phyloP scores from a whole-genome alignment of 2,888 invertebrate species.

The Loripinus fragilis region DNA sequence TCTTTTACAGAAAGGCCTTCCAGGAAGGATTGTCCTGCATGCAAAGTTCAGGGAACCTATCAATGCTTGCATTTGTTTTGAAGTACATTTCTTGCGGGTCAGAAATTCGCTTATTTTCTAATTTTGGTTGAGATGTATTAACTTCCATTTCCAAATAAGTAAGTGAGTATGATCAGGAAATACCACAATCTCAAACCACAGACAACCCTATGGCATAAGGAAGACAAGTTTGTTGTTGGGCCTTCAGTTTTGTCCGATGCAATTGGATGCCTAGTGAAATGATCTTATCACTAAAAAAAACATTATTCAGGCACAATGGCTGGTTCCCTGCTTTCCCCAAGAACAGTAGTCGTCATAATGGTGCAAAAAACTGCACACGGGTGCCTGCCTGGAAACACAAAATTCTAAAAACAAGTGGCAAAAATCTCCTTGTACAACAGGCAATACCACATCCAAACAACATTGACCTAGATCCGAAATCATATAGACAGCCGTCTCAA shows the following conservation, averaged over 20 bases:
- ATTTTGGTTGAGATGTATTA: background rate
- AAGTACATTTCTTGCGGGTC: background rate
- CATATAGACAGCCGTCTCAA: slow-evolving; percentile 23
- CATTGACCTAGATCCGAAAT: background rate
- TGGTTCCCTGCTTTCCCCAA: background rate
- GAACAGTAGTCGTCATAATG: background rate
- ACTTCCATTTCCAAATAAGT: background rate
- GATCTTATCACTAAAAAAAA: background rate
- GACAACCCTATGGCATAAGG: no score
- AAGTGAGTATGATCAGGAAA: no score
- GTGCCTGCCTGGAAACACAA: background rate
- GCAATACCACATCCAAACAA: background rate
- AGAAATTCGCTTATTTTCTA: background rate
- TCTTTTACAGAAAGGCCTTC: background rate
- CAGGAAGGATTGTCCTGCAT: background rate
- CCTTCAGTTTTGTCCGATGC: background rate
- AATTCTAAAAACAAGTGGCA: background rate
- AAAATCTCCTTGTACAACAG: background rate
- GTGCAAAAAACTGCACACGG: background rate
- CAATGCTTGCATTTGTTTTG: background rate
- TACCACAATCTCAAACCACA: background rate
- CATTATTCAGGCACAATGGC: background rate
- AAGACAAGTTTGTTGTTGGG: background rate
- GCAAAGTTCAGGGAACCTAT: background rate
- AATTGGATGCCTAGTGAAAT: background rate